These are phyloP conservation scores for Blastomussa wellsi DNA, from an alignment of 92 coral and sea anemone genomes.

Conservation along the genomic window DNA sequence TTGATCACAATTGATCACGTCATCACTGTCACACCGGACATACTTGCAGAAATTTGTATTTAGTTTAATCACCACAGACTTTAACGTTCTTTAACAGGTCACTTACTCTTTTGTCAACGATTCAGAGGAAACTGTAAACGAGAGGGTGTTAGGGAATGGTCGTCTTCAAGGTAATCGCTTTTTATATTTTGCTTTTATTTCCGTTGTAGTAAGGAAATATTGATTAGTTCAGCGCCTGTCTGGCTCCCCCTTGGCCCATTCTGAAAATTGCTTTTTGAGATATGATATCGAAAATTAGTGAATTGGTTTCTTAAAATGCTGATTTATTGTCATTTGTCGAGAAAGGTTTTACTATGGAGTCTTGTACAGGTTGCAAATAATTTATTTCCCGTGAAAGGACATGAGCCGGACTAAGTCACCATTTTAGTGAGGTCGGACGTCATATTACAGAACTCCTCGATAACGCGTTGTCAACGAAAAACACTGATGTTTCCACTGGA, in stretches of 20 bases:
- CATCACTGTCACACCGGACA: no score
- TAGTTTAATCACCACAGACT: not conserved
- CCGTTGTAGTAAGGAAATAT: not conserved
- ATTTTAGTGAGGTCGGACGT: no score
- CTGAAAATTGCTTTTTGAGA: no score
- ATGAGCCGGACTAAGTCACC: no score
- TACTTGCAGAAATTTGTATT: not conserved
- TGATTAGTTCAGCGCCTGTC: not conserved
- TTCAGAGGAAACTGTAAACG: not conserved
- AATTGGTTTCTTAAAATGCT: not conserved
- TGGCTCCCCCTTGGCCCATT: not conserved
- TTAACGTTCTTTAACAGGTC: not conserved
- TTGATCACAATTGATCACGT: no score
- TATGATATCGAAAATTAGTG: not conserved
- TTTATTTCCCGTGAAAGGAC: no score
- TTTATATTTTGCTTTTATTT: no score
- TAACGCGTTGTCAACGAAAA: no score
- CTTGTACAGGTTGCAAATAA: no score
- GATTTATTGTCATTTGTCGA: not conserved
- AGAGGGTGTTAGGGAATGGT: not conserved
- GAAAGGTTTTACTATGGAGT: not conserved
- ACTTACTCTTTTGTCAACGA: slow-evolving; percentile 10
- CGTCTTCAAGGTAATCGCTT: slow-evolving; percentile 14
- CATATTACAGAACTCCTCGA: no score
- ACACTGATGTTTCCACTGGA: no score